These are phyloP conservation scores for Lagopus leucura DNA, from an alignment of 2,113 vertebrate genomes.

Conservation along the genomic window DNA sequence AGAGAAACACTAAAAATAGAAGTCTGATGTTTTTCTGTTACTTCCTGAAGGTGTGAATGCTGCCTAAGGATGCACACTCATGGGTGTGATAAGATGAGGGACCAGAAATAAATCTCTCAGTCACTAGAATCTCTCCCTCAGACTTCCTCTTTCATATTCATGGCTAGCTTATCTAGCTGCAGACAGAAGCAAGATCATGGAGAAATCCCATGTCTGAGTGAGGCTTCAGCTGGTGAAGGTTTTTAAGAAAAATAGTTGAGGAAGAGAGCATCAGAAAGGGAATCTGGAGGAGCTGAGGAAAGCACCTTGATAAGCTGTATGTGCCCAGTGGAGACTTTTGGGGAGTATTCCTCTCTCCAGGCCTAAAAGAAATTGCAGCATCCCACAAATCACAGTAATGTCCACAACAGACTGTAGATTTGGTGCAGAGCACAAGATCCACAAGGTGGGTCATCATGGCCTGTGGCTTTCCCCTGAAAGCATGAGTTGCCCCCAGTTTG, in stretches of 20 bases:
- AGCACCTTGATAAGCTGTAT: neutral
- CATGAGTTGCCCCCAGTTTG: neutral
- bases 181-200: neutral
- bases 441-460: rapidly evolving
- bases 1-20: neutral
- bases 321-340: neutral
- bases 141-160: neutral
- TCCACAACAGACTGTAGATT: neutral
- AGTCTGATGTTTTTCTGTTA: neutral
- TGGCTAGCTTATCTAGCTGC: neutral
- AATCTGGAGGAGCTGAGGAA: neutral
- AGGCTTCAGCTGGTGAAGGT: neutral
- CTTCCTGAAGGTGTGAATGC: neutral
- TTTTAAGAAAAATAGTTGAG: neutral
- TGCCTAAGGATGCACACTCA: neutral
- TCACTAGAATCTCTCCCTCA: neutral
- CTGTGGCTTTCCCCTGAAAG: neutral
- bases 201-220: neutral
- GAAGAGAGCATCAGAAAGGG: neutral
- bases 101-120: neutral
- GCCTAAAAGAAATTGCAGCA: neutral
- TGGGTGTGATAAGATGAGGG: neutral
- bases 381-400: neutral
- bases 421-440: neutral
- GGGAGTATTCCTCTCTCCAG: neutral